Conservation (phyloP, 2,797 vertebrate genomes). For the Schizopygopsis malacanthus region DNA sequence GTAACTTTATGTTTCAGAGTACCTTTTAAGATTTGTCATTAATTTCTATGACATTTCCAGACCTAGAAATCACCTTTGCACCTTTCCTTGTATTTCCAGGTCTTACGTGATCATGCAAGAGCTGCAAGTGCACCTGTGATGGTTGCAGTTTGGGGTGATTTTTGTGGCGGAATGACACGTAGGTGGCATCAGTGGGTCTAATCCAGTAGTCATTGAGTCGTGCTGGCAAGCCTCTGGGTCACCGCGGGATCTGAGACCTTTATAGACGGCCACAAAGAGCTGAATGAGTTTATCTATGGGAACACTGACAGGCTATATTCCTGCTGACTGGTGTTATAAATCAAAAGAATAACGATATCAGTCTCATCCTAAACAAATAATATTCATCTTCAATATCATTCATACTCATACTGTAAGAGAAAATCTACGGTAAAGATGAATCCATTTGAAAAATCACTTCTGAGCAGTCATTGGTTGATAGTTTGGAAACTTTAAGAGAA, state of each 20-base stretch:
- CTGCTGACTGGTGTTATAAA: neutral
- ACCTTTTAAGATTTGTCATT: neutral
- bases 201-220: neutral
- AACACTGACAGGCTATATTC: neutral
- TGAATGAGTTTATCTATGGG: slow-evolving; percentile 8
- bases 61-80: neutral
- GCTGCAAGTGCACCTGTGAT: neutral
- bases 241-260: neutral
- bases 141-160: neutral
- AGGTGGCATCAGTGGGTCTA: neutral
- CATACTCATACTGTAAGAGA: neutral
- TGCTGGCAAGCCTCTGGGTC: neutral
- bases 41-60: neutral
- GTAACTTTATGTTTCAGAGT: neutral
- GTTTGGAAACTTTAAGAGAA: neutral
- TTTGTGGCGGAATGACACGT: neutral
- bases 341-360: neutral
- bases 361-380: neutral
- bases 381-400: neutral
- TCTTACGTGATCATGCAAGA: neutral
- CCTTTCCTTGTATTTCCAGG: neutral
- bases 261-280: neutral
- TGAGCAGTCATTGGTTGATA: neutral
- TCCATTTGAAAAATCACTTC: neutral
- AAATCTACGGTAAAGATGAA: neutral